Evolutionary conservation across 2,888 invertebrate genomes (phyloP), one percentile per base, ranked within the genome.

Genomic region (Zaprionus obscuricornis): DNA sequence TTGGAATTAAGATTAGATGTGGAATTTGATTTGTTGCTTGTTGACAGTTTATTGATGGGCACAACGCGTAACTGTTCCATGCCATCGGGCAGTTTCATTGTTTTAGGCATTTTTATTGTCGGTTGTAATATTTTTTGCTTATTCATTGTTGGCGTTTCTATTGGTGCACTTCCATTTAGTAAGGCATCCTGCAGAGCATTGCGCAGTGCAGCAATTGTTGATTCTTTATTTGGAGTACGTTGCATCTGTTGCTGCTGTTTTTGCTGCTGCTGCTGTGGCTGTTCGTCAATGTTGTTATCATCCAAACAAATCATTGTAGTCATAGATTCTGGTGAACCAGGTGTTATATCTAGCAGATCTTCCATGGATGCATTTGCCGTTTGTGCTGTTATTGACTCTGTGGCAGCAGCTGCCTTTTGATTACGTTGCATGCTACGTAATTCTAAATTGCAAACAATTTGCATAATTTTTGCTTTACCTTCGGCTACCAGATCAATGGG

Each of bases 401-500:
- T 5, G n/a, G 7, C 1, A 8, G 10, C 16, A 0, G 5, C 11
- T 39, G 36, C 24, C 2, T 16, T 11, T 1, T 37, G 37, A 3
- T 29, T 24, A 3, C 86, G 74, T 13, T 68, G 73, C 47, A 87
- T 51, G 3, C 72, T 74, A 2, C 86, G 81, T 8, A 88, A 22
- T 49, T 88, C 88, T n/a, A 88, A 43, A 17, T 85, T 78, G 29
- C 79, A 85, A 0, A 88, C 85, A 1, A 86, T 62, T 60, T 87
- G 85, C 89, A 88, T 88, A 1, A 88, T 81, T 14, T 85, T 85
- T 1, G 86, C 55, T 47, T 87, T 86, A 1, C 86, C 88, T 40
- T 88, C 89, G 10, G 88, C 85, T 1, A 81, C 88, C 17, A 88
- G 58, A 49, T 88, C 88, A 0, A 60, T 18, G 0, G 88, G 88